Evolutionary conservation across 2,113 vertebrate species (phyloP), one percentile per base, ranked within the genome.

Genomic region (Ploceus nigricollis): DNA sequence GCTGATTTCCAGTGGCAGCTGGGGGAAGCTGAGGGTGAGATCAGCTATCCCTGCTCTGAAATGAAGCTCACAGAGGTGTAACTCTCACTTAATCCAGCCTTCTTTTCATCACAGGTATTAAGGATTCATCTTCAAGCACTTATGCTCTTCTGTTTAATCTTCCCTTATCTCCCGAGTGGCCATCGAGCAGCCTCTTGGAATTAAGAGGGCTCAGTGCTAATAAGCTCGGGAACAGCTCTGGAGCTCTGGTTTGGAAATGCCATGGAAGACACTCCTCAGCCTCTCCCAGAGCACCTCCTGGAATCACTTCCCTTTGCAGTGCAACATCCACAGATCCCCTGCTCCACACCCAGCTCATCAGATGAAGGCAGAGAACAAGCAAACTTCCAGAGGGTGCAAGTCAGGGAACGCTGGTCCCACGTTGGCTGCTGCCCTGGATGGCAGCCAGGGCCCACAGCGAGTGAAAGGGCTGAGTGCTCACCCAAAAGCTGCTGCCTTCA

Each of bases 131-230:
- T 87, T 25, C 84, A 87, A 82, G 84, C 66, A 87, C 70, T 94
- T 82, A 69, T 2, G 30, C 53, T 84, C 72, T 91, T 92, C 84
- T 86, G 39, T 89, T 94, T 95, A 95, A 96, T 87, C 83, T 87
- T 78, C 76, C 35, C 44, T 70, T 66, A 81, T 81, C 80, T 94
- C 94, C 73, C 16, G 9, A 84, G 87, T 69, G 91, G 60, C 84
- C 69, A 56, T 33, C 3, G 15, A 94, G 89, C 77, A 75, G 50
- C 75, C 82, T 87, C 89, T 87, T 75, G 76, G 91, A 93, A 94
- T 95, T 97, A 87, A 89, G 42, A 94, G 40, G 53, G 57, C 57
- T 89, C 87, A 68, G 31, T 75, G 53, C 81, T 78, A 87, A 91
- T 61, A 40, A 81, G 61, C 65, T 93, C 3, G 0, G 83, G 72